These are phyloP conservation scores for Typhlichthys eigenmanni DNA, from an alignment of 2,797 vertebrate genomes.

Conservation along the genomic window DNA sequence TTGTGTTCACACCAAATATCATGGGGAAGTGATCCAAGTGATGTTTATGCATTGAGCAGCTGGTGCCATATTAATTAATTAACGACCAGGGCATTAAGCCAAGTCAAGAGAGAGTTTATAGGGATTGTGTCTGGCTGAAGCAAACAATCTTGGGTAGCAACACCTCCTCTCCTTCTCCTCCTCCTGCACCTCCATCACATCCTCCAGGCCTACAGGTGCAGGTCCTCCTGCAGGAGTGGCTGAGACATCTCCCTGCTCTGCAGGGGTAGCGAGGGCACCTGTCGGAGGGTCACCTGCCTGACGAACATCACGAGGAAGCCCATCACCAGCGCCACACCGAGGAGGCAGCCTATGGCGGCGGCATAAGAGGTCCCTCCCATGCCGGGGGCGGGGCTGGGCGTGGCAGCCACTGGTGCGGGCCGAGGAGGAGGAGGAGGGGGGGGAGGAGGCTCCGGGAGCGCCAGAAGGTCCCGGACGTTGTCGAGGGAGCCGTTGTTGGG, in stretches of 20 bases:
- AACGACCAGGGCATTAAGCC: constrained; percentile 19
- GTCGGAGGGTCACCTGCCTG: constrained; percentile 79
- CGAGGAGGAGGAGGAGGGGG: constrained; percentile 18
- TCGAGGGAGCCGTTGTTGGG: constrained; percentile 90
- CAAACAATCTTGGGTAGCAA: constrained; percentile 50
- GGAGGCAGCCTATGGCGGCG: constrained; percentile 78
- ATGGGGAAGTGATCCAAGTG: no score
- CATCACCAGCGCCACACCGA: constrained; percentile 81
- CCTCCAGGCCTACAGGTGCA: constrained; percentile 58
- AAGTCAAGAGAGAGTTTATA: neutral
- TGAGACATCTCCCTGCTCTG: constrained; percentile 84
- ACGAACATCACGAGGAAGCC: constrained; percentile 83
- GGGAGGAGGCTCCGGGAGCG: constrained; percentile 27
- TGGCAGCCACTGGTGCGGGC: neutral
- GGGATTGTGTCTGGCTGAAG: constrained; percentile 51
- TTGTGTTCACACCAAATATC: no score
- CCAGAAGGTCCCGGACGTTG: constrained; percentile 82
- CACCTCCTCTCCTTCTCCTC: constrained; percentile 50
- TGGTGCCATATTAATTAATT: no score
- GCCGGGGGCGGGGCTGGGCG: neutral
- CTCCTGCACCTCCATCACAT: neutral
- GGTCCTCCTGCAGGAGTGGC: constrained; percentile 83
- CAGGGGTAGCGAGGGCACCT: constrained; percentile 74
- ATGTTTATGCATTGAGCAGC: no score
- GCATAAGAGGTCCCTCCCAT: constrained; percentile 66